Evolutionary conservation across 2,888 invertebrate species (phyloP).

Genomic region (Drosophila greeni): DNA sequence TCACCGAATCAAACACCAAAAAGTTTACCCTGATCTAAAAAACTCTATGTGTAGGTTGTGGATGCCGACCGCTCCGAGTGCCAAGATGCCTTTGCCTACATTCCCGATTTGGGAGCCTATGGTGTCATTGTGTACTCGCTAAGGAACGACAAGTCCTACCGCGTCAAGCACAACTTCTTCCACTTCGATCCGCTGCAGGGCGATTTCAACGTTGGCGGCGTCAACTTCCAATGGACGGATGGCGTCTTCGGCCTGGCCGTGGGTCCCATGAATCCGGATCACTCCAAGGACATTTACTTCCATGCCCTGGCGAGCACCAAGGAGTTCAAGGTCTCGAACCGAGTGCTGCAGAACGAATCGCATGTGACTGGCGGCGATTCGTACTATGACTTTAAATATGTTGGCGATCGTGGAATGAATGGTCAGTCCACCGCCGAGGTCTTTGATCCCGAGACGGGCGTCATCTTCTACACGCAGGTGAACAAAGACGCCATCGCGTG

Average conservation of each 20-base stretch:
- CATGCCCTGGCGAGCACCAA: slow-evolving; percentile 89
- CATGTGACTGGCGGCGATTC: slow-evolving; percentile 83
- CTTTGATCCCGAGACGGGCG: slow-evolving; percentile 83
- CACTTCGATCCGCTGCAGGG: slow-evolving; percentile 89
- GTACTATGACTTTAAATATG: slow-evolving; percentile 85
- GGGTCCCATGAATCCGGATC: slow-evolving; percentile 81
- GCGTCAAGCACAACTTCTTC: slow-evolving; percentile 89
- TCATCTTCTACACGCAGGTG: slow-evolving; percentile 88
- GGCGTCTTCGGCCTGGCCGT: slow-evolving; percentile 88
- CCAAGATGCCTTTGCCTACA: slow-evolving; percentile 86
- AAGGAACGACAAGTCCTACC: slow-evolving; percentile 87
- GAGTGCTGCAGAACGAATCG: slow-evolving; percentile 86
- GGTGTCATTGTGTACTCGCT: slow-evolving; percentile 88
- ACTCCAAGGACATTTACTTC: slow-evolving; percentile 86
- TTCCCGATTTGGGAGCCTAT: slow-evolving; percentile 87
- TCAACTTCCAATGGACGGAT: slow-evolving; percentile 92
- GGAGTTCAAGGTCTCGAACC: slow-evolving; percentile 88
- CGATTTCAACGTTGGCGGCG: slow-evolving; percentile 86
- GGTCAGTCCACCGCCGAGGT: slow-evolving; percentile 87
- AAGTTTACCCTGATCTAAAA: background rate
- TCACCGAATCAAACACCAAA: background rate
- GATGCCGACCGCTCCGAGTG: slow-evolving; percentile 86
- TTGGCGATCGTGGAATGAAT: slow-evolving; percentile 85
- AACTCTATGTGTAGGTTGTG: slow-evolving; percentile 80
- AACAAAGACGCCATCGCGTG: slow-evolving; percentile 89